These are phyloP conservation scores for Phymatocera aterrima DNA, from an alignment of 2,888 invertebrate genomes.

Conservation along the genomic window DNA sequence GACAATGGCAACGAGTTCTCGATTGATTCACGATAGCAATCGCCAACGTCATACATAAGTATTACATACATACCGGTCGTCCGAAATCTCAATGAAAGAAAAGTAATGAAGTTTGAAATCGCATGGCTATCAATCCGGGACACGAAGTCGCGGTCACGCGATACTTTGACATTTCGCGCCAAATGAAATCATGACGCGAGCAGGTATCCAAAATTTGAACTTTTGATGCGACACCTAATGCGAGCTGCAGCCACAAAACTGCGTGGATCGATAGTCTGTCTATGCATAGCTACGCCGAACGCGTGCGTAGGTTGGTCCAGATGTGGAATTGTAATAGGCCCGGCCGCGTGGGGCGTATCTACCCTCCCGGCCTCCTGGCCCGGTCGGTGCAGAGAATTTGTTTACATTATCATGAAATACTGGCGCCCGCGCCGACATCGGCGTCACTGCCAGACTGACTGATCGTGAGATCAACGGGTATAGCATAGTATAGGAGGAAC, in stretches of 20 bases:
- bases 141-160: too few species aligned
- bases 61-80: background rate
- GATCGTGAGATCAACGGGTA: conserved; percentile 27
- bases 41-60: background rate
- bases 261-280: background rate
- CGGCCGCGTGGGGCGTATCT: conserved; percentile 36
- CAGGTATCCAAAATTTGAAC: too few species aligned
- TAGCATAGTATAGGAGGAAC: too few species aligned
- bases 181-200: too few species aligned
- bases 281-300: background rate
- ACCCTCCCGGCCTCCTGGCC: conserved; percentile 35
- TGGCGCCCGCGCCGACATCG: background rate
- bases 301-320: conserved; percentile 32
- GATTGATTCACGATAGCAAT: conserved; percentile 1
- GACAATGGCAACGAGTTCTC: background rate
- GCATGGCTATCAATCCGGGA: too few species aligned
- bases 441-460: background rate
- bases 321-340: conserved; percentile 42
- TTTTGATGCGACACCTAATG: background rate
- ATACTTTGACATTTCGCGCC: too few species aligned
- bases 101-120: too few species aligned
- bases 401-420: conserved; percentile 36
- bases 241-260: background rate
- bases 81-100: too few species aligned
- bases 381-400: conserved; percentile 34